Conservation (phyloP, 2,888 invertebrate species). For the Masnerella sp. region DNA sequence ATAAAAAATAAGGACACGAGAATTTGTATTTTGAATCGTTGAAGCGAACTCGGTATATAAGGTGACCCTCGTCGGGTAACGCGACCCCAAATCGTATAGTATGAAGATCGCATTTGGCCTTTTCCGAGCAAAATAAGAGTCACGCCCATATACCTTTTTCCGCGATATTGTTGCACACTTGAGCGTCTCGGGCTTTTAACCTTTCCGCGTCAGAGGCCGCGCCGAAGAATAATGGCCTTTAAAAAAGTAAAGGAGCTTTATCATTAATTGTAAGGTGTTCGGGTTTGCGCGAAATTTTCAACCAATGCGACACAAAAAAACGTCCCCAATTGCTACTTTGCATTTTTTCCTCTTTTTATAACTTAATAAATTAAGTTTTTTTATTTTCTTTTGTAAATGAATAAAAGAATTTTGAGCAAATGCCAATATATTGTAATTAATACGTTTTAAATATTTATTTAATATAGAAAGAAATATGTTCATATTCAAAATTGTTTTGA, state of each 20-base stretch:
- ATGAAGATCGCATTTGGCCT: conserved; percentile 57
- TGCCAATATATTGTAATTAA: no score
- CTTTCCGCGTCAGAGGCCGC: conserved; percentile 51
- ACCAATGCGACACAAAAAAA: conserved; percentile 18
- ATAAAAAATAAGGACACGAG: conserved; percentile 8
- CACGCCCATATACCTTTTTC: conserved; percentile 55
- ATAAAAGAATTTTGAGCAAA: no score
- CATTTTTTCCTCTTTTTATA: no score
- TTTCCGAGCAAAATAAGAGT: conserved; percentile 47
- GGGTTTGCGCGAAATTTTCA: conserved; percentile 29
- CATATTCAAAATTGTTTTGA: no score
- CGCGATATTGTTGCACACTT: conserved; percentile 58
- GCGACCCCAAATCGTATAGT: conserved; percentile 55
- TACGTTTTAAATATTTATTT: no score
- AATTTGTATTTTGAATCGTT: conserved; percentile 45
- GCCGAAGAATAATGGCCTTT: conserved; percentile 49
- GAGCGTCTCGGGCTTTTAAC: conserved; percentile 57
- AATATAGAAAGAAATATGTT: no score
- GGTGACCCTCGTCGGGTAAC: conserved; percentile 45
- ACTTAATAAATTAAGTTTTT: no score
- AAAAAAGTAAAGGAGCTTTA: conserved; percentile 36
- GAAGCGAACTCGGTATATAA: conserved; percentile 25
- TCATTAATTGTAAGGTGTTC: conserved; percentile 51
- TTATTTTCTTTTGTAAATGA: no score
- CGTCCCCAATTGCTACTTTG: no score